Evolutionary conservation across 2,113 vertebrate genomes (phyloP).

Genomic region (Eleginops maclovinus): DNA sequence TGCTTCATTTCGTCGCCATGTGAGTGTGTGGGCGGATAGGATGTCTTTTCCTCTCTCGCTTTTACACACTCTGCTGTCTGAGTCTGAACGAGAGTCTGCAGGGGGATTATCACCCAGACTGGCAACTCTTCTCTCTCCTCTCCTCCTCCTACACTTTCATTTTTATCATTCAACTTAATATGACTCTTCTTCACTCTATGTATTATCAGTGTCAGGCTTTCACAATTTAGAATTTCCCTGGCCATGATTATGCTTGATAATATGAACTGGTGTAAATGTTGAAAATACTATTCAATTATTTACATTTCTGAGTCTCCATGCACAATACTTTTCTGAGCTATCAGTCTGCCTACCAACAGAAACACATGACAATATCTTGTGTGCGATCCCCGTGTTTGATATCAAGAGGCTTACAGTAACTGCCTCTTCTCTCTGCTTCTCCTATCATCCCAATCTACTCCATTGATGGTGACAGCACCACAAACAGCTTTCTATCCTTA

Average conservation of each 20-base stretch:
- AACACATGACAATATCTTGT: background rate
- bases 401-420: background rate
- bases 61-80: conserved; percentile 51
- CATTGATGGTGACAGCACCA: background rate
- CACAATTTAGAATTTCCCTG: too few relatives aligned
- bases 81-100: conserved; percentile 55
- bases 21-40: conserved; percentile 30
- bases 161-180: too few relatives aligned
- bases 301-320: too few relatives aligned
- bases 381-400: background rate
- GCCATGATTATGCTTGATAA: too few relatives aligned
- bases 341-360: background rate
- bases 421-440: background rate
- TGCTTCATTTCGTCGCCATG: conserved; percentile 41
- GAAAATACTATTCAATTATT: too few relatives aligned
- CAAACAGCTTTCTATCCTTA: background rate
- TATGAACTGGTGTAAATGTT: too few relatives aligned
- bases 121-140: background rate
- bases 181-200: too few relatives aligned
- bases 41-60: conserved; percentile 39
- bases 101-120: conserved; percentile 61
- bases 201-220: too few relatives aligned
- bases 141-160: too few relatives aligned
- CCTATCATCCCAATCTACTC: background rate
- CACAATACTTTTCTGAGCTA: background rate